Base-by-base conservation (phyloP, 2,888 invertebrate species). In the Falcaria lacertinaria region DNA sequence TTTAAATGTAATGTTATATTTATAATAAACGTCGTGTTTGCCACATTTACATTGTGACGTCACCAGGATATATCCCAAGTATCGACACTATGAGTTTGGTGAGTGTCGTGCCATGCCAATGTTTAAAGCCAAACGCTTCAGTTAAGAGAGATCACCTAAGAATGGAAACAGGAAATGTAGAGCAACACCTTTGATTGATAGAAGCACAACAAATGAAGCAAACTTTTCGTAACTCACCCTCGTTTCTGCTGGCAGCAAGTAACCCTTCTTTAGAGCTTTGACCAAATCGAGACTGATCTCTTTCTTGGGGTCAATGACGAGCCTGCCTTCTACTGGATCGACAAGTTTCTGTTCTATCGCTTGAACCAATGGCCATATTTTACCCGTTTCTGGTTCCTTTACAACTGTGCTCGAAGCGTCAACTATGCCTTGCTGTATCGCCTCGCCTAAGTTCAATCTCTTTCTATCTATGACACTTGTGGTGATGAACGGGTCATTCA, bases 211-310 rank as follows among this genome's bases (percentile, higher is more conserved):
- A 66, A 59, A 62, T 51, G 63, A 71, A 64, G 50, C 53, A 41
- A 62, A 54, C 55, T 54, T 40, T 54, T 57, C 63, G 65, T 66
- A 57, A 94, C 96, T 97, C 92, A 97, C 97, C 96, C 97, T 93
- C 79, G 96, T 95, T 92, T 96, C 96, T 79, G 97, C 96, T 83
- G 96, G 94, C 90, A 97, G 92, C 73, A 97, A 93, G 89, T 94
- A 94, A 73, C 97, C 96, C 90, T 93, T 94, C 81, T 96, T 94
- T 79, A 93, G 91, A 75, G 97, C 97, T 90, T 96, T 96, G 70
- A 94, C 90, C 79, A 97, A 93, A 91, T 96, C 96, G 57, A 93
- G 87, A 78, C 87, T 90, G 50, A 89, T 78, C 64, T 91, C 91
- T 74, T 92, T 92, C 52, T 77, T 74, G 50, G 88, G 80, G 73